Conservation (phyloP, 1,140 invertebrate genomes). For the Muscidifurax raptorellus region DNA sequence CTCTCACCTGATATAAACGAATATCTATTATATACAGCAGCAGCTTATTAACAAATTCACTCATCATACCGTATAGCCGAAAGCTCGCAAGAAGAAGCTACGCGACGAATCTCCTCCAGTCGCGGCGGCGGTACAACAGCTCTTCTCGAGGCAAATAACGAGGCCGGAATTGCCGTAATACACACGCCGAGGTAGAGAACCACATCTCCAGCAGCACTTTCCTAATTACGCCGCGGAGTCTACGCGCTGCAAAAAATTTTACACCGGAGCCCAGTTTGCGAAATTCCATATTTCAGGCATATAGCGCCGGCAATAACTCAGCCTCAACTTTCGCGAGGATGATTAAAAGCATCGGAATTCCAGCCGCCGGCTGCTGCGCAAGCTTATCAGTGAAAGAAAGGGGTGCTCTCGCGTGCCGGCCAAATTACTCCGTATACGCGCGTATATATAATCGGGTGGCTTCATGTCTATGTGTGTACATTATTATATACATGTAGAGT, state of each 20-base stretch:
- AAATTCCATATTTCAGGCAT: constrained; percentile 16
- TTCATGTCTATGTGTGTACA: neutral
- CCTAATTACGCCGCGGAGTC: constrained; percentile 17
- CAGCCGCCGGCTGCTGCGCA: neutral
- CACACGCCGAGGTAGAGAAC: neutral
- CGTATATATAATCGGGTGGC: constrained; percentile 19
- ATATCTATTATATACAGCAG: too few relatives aligned
- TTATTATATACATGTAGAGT: neutral
- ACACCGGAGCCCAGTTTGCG: neutral
- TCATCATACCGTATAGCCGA: neutral
- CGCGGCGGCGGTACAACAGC: neutral
- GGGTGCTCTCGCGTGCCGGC: neutral
- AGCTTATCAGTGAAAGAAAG: constrained; percentile 19
- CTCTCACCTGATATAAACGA: too few relatives aligned
- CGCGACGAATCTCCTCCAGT: neutral
- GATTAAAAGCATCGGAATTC: constrained; percentile 31
- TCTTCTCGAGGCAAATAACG: neutral
- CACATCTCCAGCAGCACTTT: neutral
- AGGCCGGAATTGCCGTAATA: constrained; percentile 11
- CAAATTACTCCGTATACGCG: constrained; percentile 6
- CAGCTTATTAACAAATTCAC: neutral
- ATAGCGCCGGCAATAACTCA: constrained; percentile 2
- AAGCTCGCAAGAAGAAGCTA: neutral
- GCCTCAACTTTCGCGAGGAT: neutral
- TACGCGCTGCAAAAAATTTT: constrained; percentile 2